phyloP scores from a whole-genome alignment of 2,797 vertebrate genomes.

The Oceanodroma leucorhoa region DNA sequence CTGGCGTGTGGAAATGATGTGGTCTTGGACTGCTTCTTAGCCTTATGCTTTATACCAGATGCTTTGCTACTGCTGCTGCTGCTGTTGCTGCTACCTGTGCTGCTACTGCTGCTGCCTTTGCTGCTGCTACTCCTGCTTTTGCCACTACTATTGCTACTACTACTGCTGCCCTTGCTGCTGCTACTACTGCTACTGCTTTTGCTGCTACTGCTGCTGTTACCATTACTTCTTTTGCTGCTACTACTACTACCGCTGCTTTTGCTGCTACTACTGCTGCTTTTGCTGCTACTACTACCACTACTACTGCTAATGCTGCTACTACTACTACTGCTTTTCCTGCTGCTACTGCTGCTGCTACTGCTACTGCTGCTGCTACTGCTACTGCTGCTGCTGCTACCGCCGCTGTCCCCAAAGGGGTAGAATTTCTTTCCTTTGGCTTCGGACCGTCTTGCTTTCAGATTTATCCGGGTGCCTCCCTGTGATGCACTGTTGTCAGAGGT shows the following conservation, averaged over 20 bases:
- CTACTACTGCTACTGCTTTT: rapidly evolving
- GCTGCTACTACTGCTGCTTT: rapidly evolving
- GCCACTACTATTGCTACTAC: not conserved
- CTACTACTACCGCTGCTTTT: rapidly evolving
- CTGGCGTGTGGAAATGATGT: not conserved
- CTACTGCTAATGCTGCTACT: rapidly evolving
- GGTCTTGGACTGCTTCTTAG: constrained; percentile 13
- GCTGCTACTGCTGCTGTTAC: rapidly evolving
- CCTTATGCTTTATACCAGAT: not conserved
- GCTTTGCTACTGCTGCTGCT: not conserved
- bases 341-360: rapidly evolving
- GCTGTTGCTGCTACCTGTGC: not conserved
- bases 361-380: rapidly evolving
- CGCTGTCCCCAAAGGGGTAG: constrained; percentile 38
- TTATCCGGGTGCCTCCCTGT: not conserved
- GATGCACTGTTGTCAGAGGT: not conserved
- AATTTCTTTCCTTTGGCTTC: constrained; percentile 43
- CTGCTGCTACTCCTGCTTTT: not conserved
- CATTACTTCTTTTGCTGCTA: rapidly evolving
- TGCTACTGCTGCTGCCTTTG: not conserved
- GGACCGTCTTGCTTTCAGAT: not conserved
- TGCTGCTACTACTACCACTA: rapidly evolving
- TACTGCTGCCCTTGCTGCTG: rapidly evolving
- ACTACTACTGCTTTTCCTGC: rapidly evolving
- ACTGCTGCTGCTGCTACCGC: rapidly evolving